Conservation (phyloP, 2,797 vertebrate genomes). For the Microctenopoma steveboyesi region DNA sequence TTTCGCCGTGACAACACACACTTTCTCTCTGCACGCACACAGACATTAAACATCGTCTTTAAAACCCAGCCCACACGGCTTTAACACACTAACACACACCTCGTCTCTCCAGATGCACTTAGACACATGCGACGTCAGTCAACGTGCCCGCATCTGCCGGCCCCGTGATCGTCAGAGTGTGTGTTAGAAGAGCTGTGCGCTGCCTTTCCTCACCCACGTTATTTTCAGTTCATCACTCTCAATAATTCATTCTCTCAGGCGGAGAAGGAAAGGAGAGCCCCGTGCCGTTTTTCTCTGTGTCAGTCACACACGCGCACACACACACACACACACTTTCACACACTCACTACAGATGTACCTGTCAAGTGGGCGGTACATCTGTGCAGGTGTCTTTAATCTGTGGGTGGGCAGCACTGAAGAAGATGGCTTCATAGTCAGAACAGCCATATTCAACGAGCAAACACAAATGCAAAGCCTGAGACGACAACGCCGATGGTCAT, state of each 20-base stretch:
- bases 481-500: background rate
- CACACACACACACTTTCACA: constrained; percentile 21
- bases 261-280: constrained; percentile 59
- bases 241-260: constrained; percentile 82
- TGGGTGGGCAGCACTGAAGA: constrained; percentile 26
- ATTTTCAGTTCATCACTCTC: constrained; percentile 84
- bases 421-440: constrained; percentile 2
- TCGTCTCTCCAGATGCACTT: constrained; percentile 12
- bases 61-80: constrained; percentile 27
- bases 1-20: constrained; percentile 13
- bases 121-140: constrained; percentile 33
- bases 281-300: constrained; percentile 47
- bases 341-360: constrained; percentile 39
- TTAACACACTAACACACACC: constrained; percentile 34
- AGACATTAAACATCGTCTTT: constrained; percentile 22
- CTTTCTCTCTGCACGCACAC: constrained; percentile 5
- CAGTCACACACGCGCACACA: constrained; percentile 9
- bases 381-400: constrained; percentile 39
- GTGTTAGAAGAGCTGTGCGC: constrained; percentile 54
- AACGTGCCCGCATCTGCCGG: constrained; percentile 51
- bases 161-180: constrained; percentile 60
- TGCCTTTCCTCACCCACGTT: constrained; percentile 70
- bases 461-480: constrained; percentile 2
- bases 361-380: constrained; percentile 39
- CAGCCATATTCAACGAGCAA: background rate